These are phyloP conservation scores for Phrynocephalus forsythii DNA, from an alignment of 2,797 vertebrate genomes.

Conservation along the genomic window DNA sequence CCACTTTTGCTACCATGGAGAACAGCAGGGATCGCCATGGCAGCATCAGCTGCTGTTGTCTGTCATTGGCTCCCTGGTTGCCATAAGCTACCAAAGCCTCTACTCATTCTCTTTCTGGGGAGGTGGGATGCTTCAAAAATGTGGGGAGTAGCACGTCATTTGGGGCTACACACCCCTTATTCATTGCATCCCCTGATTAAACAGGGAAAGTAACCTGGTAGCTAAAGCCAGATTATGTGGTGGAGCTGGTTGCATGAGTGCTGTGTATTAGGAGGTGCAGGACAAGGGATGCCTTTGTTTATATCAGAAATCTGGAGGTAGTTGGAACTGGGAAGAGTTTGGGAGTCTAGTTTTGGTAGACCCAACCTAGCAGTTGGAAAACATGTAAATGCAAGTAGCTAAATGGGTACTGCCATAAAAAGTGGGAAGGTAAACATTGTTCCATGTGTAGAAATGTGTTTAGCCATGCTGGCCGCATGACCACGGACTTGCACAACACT, in stretches of 20 bases:
- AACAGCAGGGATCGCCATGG: constrained; percentile 84
- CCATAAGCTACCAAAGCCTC: constrained; percentile 85
- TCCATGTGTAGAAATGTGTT: no score
- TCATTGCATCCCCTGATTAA: constrained; percentile 13
- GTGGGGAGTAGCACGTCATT: constrained; percentile 37
- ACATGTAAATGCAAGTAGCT: no score
- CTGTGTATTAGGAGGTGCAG: neutral
- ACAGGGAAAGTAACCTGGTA: neutral
- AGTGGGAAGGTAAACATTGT: no score
- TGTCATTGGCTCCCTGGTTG: constrained; percentile 89
- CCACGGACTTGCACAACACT: no score
- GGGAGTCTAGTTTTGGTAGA: neutral
- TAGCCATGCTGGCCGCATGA: no score
- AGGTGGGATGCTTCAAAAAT: constrained; percentile 70
- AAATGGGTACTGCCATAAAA: no score
- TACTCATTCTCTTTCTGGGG: constrained; percentile 67
- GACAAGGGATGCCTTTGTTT: neutral
- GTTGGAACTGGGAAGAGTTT: neutral
- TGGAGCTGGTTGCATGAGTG: neutral
- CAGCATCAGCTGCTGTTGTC: constrained; percentile 77
- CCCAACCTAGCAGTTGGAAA: no score
- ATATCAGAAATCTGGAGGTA: neutral
- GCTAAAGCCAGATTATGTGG: neutral
- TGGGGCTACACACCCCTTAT: constrained; percentile 62
- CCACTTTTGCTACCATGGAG: constrained; percentile 67